A percentile compares a stretch with the other conserved stretches of the same genome.
Evolutionary conservation across 1,140 invertebrate genomes (phyloP).

Genomic region (Cherax quadricarinatus): DNA sequence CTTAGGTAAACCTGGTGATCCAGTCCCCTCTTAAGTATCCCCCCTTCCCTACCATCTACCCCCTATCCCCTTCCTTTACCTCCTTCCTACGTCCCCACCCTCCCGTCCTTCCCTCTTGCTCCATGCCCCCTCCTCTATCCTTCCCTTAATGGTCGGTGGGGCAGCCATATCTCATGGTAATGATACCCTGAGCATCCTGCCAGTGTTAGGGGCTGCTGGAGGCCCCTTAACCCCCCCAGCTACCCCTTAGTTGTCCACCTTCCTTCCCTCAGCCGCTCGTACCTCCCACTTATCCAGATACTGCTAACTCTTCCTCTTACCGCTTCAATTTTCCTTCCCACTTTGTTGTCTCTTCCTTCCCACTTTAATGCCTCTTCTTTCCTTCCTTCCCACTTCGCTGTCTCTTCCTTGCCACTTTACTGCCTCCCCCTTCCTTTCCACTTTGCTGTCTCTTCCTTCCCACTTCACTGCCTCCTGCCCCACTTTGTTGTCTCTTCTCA

Average conservation of each 20-base stretch:
- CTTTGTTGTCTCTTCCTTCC: too few relatives aligned
- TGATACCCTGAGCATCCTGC: constrained; percentile 15
- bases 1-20: too few relatives aligned
- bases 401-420: background rate
- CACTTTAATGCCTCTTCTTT: too few relatives aligned
- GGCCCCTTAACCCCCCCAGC: too few relatives aligned
- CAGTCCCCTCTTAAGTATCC: background rate
- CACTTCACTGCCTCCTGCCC: background rate
- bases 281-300: background rate
- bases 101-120: too few relatives aligned
- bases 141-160: background rate
- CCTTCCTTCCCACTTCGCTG: background rate
- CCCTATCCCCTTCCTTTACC: background rate
- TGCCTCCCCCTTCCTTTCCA: background rate
- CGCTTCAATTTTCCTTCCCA: too few relatives aligned
- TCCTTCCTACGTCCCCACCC: background rate
- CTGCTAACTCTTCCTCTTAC: too few relatives aligned
- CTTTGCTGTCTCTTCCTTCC: background rate
- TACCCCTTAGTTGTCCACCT: background rate
- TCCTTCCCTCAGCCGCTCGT: background rate
- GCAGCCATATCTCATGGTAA: constrained; percentile 11
- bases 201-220: background rate
- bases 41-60: background rate
- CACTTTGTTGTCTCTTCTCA: background rate
- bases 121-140: background rate